Base-by-base conservation (phyloP, 2,797 vertebrate species). In the Octomys mimax region DNA sequence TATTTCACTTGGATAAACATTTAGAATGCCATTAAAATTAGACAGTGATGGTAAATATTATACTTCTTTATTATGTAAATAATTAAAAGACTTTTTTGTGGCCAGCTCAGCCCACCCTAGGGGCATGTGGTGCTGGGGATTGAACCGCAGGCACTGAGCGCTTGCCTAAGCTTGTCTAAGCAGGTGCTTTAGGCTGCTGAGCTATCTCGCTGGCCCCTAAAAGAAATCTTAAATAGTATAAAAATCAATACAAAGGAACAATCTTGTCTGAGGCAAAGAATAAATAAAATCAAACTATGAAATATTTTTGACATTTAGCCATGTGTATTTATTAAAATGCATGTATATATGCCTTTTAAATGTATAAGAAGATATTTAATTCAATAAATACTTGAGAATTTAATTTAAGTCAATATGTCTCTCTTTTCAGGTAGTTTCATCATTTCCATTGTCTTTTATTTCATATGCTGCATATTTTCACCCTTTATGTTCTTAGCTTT, bases 1-100 rank as follows among this genome's bases (percentile, higher is more conserved):
- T 82, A 83, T 97, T 97, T 95, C 52, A 95, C 85, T 97, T 96
- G 96, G 83, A 71, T 97, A 94, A 91, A 94, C 93, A 96, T 89
- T 49, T 86, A 95, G 96, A 94, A 96, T 64, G 92, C 93, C 87
- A 93, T 97, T 97, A 98, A 97, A 89, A 10, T 62, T 42, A 94
- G 93, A 95, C 39, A 46, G 26, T 16, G 88, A 24, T 91, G 85
- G 42, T 71, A 97, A 90, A 75, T 95, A 61, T 18, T 95, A 57
- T 90, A 92, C 88, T 94, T 95, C 36, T 77, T 84, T 93, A 78
- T 98, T 95, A 85, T 95, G 96, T 92, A 95, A 57, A 96, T 88
- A 97, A 90, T 92, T 92, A 91, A 62, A 57, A 57, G 54, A 13
- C 13, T 18, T 57, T 57, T 57, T 57, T 57, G 54, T 16, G 54